Evolutionary conservation across 2,888 invertebrate species (phyloP).

Genomic region (Bellardia bayeri): DNA sequence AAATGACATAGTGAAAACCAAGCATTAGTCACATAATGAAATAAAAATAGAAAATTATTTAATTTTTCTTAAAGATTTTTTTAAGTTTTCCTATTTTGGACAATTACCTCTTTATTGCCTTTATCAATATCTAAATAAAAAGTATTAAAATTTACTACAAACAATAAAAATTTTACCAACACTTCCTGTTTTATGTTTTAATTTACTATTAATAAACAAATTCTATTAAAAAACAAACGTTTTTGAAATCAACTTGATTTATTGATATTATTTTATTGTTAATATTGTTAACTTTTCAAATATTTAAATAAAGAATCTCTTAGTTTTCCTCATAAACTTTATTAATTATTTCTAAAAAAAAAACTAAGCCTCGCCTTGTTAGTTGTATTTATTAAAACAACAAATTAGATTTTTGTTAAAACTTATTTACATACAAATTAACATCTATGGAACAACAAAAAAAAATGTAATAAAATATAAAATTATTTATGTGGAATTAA

Average conservation of each 20-base stretch:
- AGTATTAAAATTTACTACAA: neutral
- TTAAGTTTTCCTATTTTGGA: no score
- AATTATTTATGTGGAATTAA: conserved; percentile 44
- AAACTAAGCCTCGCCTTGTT: conserved; percentile 13
- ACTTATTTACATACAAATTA: conserved; percentile 60
- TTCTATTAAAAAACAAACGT: neutral
- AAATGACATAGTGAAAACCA: no score
- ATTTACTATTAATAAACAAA: neutral
- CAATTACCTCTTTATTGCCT: neutral
- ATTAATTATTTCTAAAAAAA: conserved; percentile 30
- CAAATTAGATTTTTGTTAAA: conserved; percentile 16
- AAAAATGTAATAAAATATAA: neutral
- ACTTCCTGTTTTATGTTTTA: neutral
- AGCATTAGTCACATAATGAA: no score
- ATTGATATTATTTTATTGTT: conserved; percentile 43
- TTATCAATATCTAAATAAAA: neutral
- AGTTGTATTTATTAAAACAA: neutral
- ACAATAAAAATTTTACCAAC: neutral
- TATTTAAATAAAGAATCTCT: conserved; percentile 49
- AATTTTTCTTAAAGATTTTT: no score
- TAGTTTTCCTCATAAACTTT: conserved; percentile 39
- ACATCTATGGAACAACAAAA: conserved; percentile 27
- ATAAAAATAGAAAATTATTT: neutral
- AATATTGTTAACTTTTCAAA: conserved; percentile 32
- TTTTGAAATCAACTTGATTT: conserved; percentile 50